These are phyloP conservation scores for Drosophila demipolita DNA, from an alignment of 2,888 invertebrate genomes.

Conservation along the genomic window DNA sequence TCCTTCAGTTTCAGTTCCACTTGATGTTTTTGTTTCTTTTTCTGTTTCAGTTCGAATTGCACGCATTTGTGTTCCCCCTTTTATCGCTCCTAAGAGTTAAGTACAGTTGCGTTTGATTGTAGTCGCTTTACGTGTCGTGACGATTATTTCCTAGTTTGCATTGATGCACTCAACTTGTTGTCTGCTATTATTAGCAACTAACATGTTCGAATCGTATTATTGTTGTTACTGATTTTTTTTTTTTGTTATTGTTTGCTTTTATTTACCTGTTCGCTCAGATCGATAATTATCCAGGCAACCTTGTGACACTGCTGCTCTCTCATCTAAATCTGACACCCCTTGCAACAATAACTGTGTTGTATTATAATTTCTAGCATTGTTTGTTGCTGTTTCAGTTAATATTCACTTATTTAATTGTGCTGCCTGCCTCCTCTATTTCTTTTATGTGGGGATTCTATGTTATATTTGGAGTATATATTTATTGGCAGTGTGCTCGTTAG, in stretches of 20 bases:
- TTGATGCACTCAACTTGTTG: slow-evolving; percentile 56
- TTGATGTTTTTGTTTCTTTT: not conserved
- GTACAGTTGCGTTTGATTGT: slow-evolving; percentile 63
- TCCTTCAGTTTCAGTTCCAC: not conserved
- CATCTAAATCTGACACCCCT: slow-evolving; percentile 36
- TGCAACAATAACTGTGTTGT: slow-evolving; percentile 24
- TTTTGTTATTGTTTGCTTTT: slow-evolving; percentile 39
- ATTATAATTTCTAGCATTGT: slow-evolving; percentile 25
- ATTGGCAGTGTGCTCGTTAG: slow-evolving; percentile 53
- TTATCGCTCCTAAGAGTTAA: slow-evolving; percentile 32
- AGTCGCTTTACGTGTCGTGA: slow-evolving; percentile 41
- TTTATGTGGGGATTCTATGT: slow-evolving; percentile 30
- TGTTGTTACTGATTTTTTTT: slow-evolving; percentile 13
- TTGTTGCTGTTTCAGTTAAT: slow-evolving; percentile 16
- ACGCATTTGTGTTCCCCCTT: not conserved
- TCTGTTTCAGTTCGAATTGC: not conserved
- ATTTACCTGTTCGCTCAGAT: slow-evolving; percentile 70
- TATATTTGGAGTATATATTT: slow-evolving; percentile 18
- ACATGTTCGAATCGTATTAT: slow-evolving; percentile 39
- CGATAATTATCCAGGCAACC: slow-evolving; percentile 71
- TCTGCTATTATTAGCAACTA: slow-evolving; percentile 57
- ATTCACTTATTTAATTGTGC: not conserved
- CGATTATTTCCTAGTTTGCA: slow-evolving; percentile 70
- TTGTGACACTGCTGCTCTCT: slow-evolving; percentile 59
- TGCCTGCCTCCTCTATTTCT: slow-evolving; percentile 22